Conservation (phyloP, 64 coral and sea anemone species). For the Catalaphyllia jardinei region DNA sequence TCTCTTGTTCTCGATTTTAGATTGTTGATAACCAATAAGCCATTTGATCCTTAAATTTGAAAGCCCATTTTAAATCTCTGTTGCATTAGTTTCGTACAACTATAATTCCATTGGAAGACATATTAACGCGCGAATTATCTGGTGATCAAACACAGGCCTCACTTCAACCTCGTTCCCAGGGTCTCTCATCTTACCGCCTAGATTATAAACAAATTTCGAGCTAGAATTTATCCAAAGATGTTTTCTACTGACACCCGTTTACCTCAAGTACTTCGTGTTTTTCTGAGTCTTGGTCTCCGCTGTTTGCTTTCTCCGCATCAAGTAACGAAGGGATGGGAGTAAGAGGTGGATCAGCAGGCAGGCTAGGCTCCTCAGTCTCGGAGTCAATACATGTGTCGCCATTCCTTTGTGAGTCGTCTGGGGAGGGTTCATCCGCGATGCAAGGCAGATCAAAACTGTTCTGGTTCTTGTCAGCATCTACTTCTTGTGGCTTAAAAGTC, state of each 20-base stretch:
- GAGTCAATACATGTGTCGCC: background rate
- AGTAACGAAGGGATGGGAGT: background rate
- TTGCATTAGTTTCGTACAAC: too few relatives aligned
- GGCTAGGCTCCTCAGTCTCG: background rate
- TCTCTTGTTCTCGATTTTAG: too few relatives aligned
- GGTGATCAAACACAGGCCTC: too few relatives aligned
- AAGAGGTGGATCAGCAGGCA: background rate
- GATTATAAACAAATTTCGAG: background rate
- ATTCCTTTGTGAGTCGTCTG: background rate
- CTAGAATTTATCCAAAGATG: too few relatives aligned
- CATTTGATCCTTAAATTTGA: too few relatives aligned
- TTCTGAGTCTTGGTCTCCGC: background rate
- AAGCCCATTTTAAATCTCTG: too few relatives aligned
- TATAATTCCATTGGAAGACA: too few relatives aligned
- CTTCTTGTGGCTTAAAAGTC: conserved; percentile 9
- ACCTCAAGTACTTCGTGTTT: background rate
- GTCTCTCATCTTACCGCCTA: too few relatives aligned
- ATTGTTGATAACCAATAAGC: too few relatives aligned
- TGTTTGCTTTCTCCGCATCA: background rate
- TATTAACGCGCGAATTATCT: background rate
- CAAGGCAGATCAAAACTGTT: background rate
- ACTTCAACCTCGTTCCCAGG: too few relatives aligned
- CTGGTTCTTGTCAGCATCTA: background rate
- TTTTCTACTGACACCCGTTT: background rate
- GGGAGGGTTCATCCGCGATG: background rate